These are phyloP conservation scores for Scaptomyza montana DNA, from an alignment of 1,140 invertebrate species.

Conservation along the genomic window DNA sequence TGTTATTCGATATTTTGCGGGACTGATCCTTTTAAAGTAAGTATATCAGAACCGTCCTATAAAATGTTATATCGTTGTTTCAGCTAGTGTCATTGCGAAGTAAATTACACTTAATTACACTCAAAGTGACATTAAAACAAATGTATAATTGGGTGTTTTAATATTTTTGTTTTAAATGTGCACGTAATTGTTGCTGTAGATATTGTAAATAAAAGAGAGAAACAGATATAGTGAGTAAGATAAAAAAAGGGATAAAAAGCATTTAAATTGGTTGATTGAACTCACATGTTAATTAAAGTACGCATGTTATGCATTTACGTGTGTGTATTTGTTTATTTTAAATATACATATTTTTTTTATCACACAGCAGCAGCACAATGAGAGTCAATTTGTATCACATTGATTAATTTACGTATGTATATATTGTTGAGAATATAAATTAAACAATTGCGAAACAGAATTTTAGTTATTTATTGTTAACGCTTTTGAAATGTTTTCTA, in stretches of 20 bases:
- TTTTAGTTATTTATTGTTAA: constrained; percentile 18
- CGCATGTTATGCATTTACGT: constrained; percentile 61
- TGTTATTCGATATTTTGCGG: no score
- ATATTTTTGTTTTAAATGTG: constrained; percentile 4
- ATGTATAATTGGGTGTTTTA: constrained; percentile 12
- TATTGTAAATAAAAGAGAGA: constrained; percentile 18
- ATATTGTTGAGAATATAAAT: constrained; percentile 41
- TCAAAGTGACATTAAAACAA: constrained; percentile 15
- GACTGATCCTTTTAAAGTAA: no score
- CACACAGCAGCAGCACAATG: constrained; percentile 71
- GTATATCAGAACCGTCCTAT: not conserved
- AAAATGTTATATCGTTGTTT: not conserved
- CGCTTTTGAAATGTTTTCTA: constrained; percentile 31
- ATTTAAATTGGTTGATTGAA: constrained; percentile 58
- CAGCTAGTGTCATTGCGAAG: constrained; percentile 29
- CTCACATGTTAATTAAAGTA: constrained; percentile 75
- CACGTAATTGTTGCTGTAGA: not conserved
- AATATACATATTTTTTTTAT: constrained; percentile 33
- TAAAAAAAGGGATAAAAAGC: constrained; percentile 52
- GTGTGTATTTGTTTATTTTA: constrained; percentile 36
- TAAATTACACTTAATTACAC: constrained; percentile 6
- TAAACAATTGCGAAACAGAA: constrained; percentile 54
- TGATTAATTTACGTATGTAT: constrained; percentile 63
- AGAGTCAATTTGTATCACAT: constrained; percentile 76
- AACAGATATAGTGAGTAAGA: constrained; percentile 19